Evolutionary conservation across 1,140 invertebrate species (phyloP).

Genomic region (Mamestra configurata): DNA sequence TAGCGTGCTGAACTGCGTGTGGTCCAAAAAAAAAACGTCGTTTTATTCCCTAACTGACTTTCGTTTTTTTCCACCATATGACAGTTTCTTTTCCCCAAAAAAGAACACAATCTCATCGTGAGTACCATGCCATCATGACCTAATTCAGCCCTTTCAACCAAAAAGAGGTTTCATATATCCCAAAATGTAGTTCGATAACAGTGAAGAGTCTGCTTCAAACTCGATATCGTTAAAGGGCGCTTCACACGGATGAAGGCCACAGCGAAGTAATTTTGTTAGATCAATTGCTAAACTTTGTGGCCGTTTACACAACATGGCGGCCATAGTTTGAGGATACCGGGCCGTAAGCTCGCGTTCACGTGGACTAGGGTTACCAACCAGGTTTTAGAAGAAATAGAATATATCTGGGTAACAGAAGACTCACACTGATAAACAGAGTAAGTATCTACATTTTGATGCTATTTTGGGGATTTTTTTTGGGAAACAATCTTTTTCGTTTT

Average conservation of each 20-base stretch:
- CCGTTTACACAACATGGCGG: constrained; percentile 60
- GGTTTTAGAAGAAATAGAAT: no score
- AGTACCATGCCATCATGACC: constrained; percentile 4
- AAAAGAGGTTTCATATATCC: background rate
- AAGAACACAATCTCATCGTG: background rate
- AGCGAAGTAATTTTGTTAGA: constrained; percentile 63
- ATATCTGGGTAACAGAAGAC: no score
- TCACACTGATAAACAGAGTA: no score
- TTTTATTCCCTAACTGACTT: no score
- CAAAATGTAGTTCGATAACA: constrained; percentile 9
- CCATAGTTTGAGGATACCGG: constrained; percentile 54
- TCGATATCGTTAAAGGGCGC: constrained; percentile 25
- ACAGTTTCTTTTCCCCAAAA: background rate
- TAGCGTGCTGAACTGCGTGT: no score
- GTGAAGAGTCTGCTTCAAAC: constrained; percentile 25
- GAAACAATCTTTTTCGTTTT: no score
- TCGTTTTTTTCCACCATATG: no score
- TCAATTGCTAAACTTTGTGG: constrained; percentile 67
- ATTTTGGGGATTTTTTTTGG: no score
- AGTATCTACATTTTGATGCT: no score
- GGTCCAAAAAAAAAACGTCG: no score
- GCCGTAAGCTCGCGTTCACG: constrained; percentile 22
- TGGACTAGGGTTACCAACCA: no score
- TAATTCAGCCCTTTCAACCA: background rate
- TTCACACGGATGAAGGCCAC: constrained; percentile 13